phyloP scores from a whole-genome alignment of 35 echinoderm and acorn worm species.

The Heliocidaris tuberculata region DNA sequence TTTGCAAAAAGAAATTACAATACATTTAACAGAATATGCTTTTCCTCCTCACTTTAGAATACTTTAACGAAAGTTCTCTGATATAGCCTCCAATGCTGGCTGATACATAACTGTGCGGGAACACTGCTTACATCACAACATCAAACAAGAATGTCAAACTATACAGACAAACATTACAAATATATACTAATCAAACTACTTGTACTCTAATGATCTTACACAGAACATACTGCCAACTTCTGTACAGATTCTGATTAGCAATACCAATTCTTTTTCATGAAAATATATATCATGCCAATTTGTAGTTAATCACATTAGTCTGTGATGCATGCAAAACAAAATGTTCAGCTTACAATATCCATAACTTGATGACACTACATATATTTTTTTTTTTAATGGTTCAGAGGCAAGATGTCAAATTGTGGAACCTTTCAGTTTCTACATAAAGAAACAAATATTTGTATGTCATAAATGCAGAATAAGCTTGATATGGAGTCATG shows the following conservation, averaged over 20 bases:
- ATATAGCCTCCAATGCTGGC: neutral
- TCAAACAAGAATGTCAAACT: neutral
- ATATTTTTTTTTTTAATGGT: neutral
- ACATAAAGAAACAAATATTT: neutral
- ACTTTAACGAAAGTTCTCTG: neutral
- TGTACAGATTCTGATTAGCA: neutral
- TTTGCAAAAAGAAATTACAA: neutral
- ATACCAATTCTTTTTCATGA: neutral
- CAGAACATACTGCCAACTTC: neutral
- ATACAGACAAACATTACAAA: neutral
- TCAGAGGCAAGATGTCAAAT: neutral
- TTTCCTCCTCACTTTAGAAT: neutral
- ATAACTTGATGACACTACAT: neutral
- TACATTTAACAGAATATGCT: neutral
- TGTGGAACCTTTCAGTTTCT: neutral
- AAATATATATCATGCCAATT: neutral
- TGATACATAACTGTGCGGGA: neutral
- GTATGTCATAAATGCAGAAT: neutral
- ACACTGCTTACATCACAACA: neutral
- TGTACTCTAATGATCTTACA: neutral
- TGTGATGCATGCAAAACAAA: neutral
- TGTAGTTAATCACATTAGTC: neutral
- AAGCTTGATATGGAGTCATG: neutral
- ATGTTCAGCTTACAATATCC: neutral
- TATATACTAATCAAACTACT: neutral